Percentiles rank a stretch among this genome's conserved stretches.
Conservation (phyloP, 2,888 invertebrate species). For the Drosophila aldrichi region DNA sequence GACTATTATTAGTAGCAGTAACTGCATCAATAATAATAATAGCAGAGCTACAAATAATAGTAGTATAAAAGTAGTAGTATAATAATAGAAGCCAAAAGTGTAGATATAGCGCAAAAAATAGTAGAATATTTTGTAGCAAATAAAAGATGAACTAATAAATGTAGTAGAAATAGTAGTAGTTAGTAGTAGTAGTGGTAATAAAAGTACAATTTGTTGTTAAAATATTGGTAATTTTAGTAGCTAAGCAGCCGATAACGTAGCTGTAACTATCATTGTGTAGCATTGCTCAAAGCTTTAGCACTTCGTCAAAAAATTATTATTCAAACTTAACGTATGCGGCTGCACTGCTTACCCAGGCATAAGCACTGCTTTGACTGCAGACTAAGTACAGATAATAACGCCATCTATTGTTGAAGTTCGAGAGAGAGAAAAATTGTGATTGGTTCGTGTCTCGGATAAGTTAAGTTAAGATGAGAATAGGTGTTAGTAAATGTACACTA, state of each 20-base stretch:
- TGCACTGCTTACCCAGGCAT: slow-evolving; percentile 15
- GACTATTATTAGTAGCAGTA: too few species aligned
- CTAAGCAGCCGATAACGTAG: too few species aligned
- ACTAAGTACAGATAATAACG: neutral
- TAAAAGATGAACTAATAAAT: neutral
- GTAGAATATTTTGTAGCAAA: neutral
- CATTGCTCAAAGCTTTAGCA: too few species aligned
- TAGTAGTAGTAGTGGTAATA: neutral
- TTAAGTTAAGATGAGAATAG: neutral
- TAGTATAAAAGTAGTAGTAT: neutral
- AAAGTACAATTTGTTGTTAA: too few species aligned
- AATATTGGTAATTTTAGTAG: neutral
- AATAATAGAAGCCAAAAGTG: neutral
- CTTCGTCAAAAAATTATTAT: neutral
- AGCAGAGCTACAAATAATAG: too few species aligned
- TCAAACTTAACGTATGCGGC: neutral
- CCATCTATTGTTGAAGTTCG: slow-evolving; percentile 10
- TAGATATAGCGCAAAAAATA: neutral
- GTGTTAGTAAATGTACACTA: too few species aligned
- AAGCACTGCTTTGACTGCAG: neutral
- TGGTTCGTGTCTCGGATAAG: neutral
- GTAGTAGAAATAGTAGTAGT: neutral
- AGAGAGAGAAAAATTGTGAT: rapidly evolving
- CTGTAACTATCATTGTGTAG: too few species aligned
- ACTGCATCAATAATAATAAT: too few species aligned